A percentile compares a stretch with the other conserved stretches of the same genome.
Evolutionary conservation across 2,888 invertebrate species (phyloP).

Genomic region (Maniola hyperantus): DNA sequence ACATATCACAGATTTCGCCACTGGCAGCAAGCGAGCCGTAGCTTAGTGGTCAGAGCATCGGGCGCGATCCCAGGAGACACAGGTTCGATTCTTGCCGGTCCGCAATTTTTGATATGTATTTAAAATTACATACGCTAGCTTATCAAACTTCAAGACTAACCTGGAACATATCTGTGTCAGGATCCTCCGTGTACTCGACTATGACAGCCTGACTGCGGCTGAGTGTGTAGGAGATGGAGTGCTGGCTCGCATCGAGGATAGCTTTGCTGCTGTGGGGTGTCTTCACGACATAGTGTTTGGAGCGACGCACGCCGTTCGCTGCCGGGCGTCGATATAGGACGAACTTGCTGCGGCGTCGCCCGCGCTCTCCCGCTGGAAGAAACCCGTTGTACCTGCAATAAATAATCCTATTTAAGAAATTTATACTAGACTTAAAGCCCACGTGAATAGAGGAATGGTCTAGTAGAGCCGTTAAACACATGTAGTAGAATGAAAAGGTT

Average conservation of each 20-base stretch:
- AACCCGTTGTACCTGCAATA: constrained; percentile 94
- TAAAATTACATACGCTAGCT: background rate
- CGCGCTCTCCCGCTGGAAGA: constrained; percentile 95
- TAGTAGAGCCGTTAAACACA: no score
- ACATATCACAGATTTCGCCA: no score
- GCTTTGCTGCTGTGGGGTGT: constrained; percentile 97
- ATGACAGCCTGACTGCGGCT: constrained; percentile 98
- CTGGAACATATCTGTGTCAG: constrained; percentile 99
- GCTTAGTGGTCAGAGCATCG: no score
- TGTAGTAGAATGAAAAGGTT: no score
- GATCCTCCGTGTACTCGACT: constrained; percentile 98
- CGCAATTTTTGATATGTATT: no score
- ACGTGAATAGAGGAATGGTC: no score
- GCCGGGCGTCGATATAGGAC: constrained; percentile 91
- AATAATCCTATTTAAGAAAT: background rate
- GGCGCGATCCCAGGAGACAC: no score
- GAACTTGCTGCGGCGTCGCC: constrained; percentile 96
- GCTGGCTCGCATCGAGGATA: constrained; percentile 95
- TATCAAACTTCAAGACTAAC: constrained; percentile 76
- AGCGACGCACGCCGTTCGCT: constrained; percentile 96
- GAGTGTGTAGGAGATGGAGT: constrained; percentile 98
- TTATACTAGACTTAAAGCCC: no score
- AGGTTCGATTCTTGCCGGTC: no score
- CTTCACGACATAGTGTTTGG: constrained; percentile 97
- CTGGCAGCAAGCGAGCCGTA: no score